phyloP scores from a whole-genome alignment of 2,888 invertebrate genomes.

The Eupithecia dodoneata region DNA sequence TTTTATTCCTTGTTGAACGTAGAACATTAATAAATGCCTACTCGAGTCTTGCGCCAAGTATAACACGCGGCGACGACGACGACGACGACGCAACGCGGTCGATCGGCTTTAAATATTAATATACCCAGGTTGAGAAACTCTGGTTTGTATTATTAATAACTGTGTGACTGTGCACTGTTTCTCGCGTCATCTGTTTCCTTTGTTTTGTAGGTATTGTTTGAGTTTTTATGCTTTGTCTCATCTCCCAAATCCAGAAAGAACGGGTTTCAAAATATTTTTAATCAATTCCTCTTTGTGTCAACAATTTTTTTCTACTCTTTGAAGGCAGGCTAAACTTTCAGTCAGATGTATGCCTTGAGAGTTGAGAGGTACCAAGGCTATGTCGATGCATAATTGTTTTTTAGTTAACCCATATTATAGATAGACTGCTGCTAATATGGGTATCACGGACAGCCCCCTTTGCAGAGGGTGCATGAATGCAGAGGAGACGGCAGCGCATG shows the following conservation, averaged over 20 bases:
- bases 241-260: not conserved
- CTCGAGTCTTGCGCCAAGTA: too few species aligned
- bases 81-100: not conserved
- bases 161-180: constrained; percentile 18
- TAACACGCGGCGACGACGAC: too few species aligned
- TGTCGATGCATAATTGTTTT: too few species aligned
- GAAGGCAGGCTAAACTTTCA: not conserved
- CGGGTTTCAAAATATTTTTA: not conserved
- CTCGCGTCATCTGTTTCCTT: constrained; percentile 15
- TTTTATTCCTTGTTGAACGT: too few species aligned
- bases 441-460: too few species aligned
- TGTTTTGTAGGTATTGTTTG: constrained; percentile 9
- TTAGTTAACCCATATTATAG: too few species aligned
- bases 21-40: too few species aligned
- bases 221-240: not conserved
- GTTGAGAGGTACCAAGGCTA: not conserved
- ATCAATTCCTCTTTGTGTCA: not conserved
- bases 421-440: too few species aligned
- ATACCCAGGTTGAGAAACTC: not conserved
- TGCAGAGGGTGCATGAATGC: too few species aligned
- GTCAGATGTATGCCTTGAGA: not conserved
- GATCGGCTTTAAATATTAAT: not conserved
- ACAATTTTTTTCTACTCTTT: not conserved
- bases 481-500: too few species aligned
- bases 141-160: constrained; percentile 28